phyloP scores from a whole-genome alignment of 1,140 invertebrate genomes.

The Drosophila bocqueti region DNA sequence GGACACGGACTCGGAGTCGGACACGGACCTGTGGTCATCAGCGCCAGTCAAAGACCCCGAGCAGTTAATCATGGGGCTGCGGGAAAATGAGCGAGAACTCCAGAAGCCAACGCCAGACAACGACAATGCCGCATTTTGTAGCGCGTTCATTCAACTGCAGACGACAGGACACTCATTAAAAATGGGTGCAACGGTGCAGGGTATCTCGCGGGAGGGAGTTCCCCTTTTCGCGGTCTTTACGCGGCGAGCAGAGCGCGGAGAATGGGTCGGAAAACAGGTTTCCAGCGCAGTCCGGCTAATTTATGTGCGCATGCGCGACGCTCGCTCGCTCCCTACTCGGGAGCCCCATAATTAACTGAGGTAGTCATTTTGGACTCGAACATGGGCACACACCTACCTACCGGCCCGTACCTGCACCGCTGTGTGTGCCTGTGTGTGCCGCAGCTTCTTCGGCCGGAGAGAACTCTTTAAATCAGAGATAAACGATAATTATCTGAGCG shows the following conservation, averaged over 20 bases:
- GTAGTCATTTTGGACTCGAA: conserved; percentile 83
- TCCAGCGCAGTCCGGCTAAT: conserved; percentile 61
- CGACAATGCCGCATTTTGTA: conserved; percentile 53
- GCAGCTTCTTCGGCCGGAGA: conserved; percentile 54
- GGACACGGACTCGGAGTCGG: not conserved
- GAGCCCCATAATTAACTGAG: conserved; percentile 85
- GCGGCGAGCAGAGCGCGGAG: conserved; percentile 23
- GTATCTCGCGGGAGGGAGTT: conserved; percentile 26
- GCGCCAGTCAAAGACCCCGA: conserved; percentile 78
- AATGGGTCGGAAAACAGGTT: conserved; percentile 51
- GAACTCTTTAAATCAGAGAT: conserved; percentile 82
- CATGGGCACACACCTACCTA: conserved; percentile 46
- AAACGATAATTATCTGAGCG: conserved; percentile 85
- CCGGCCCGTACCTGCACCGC: not conserved
- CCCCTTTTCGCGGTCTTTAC: conserved; percentile 71
- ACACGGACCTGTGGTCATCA: conserved; percentile 45
- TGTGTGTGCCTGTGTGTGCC: conserved; percentile 4
- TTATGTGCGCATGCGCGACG: conserved; percentile 79
- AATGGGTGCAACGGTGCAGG: conserved; percentile 73
- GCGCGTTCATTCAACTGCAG: conserved; percentile 82
- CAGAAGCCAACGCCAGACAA: conserved; percentile 72
- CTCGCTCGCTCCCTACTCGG: conserved; percentile 83
- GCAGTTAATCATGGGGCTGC: conserved; percentile 75
- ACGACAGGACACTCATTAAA: conserved; percentile 84
- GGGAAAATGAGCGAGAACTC: conserved; percentile 58